These are phyloP conservation scores for Zhuqinia jingwanae DNA, from an alignment of 2,888 invertebrate species.

Conservation along the genomic window DNA sequence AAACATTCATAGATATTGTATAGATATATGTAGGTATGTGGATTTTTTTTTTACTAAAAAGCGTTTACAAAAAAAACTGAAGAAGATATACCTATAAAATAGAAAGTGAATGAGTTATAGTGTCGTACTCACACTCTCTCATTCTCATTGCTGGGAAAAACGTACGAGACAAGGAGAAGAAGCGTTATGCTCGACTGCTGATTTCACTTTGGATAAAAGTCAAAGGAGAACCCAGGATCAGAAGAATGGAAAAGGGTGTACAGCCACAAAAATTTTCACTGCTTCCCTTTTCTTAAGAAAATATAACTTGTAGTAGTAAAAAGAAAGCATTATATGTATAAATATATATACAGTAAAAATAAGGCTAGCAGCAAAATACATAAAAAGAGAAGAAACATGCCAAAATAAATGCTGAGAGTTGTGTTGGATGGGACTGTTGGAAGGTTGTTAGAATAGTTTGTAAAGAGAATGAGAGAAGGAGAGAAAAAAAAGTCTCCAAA, in stretches of 20 bases:
- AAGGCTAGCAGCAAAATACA: neutral
- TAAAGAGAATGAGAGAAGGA: neutral
- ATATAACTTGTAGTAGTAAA: neutral
- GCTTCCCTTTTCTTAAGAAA: constrained; percentile 16
- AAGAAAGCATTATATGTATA: neutral
- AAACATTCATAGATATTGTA: too few relatives aligned
- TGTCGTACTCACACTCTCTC: neutral
- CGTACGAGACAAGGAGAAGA: constrained; percentile 3
- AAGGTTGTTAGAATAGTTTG: constrained; percentile 27
- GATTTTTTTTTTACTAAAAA: too few relatives aligned
- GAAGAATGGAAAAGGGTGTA: constrained; percentile 12
- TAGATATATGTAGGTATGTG: too few relatives aligned
- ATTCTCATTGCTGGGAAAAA: constrained; percentile 18
- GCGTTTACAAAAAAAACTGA: neutral
- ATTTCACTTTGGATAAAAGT: constrained; percentile 74
- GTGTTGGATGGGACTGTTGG: constrained; percentile 5
- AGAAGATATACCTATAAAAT: constrained; percentile 5
- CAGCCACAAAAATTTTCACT: constrained; percentile 49
- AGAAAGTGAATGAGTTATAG: constrained; percentile 41
- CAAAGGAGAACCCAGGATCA: constrained; percentile 45
- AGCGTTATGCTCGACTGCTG: constrained; percentile 61
- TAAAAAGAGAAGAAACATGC: constrained; percentile 35
- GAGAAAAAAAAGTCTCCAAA: constrained; percentile 19
- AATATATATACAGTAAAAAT: neutral
- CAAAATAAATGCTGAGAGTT: constrained; percentile 50